These are phyloP conservation scores for cat (Felis catus) DNA, from an alignment of 2,113 vertebrate genomes.

Conservation along the genomic window DNA sequence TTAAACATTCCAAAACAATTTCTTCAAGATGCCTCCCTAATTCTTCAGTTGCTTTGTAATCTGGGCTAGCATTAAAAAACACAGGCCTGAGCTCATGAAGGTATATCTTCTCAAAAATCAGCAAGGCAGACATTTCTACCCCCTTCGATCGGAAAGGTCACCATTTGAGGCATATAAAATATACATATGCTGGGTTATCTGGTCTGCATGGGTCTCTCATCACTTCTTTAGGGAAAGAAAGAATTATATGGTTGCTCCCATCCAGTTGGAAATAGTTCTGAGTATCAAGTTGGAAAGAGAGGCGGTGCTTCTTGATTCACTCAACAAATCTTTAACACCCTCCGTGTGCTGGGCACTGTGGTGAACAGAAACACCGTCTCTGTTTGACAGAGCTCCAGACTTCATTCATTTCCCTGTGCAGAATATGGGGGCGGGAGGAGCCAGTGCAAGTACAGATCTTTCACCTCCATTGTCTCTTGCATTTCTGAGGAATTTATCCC, in stretches of 20 bases:
- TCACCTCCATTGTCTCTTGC: not conserved
- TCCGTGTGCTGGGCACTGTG: not conserved
- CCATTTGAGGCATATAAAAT: not conserved
- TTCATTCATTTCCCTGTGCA: not conserved
- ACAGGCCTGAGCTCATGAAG: not conserved
- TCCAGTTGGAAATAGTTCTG: not conserved
- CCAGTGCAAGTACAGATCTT: not conserved
- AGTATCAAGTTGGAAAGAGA: not conserved
- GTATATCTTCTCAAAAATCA: not conserved
- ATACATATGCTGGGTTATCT: not conserved
- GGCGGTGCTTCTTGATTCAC: not conserved
- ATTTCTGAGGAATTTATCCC: not conserved
- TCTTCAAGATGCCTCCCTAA: not conserved
- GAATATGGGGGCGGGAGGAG: rapidly evolving
- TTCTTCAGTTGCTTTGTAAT: conserved; percentile 16
- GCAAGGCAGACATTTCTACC: not conserved
- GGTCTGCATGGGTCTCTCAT: not conserved
- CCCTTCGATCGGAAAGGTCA: not conserved
- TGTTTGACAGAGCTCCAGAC: not conserved
- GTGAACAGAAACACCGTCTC: not conserved
- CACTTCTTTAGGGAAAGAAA: not conserved
- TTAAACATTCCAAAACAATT: not conserved
- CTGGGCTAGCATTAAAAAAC: not conserved
- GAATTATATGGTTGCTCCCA: not conserved
- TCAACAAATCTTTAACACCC: not conserved